Evolutionary conservation across 2,113 vertebrate genomes (phyloP).

Genomic region (Mus musculus): GRCm39 chr12:31493001-31493500

Average conservation of each 20-base stretch:
- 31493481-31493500: background rate
- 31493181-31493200: background rate
- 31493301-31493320: background rate
- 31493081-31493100: background rate
- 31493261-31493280: background rate
- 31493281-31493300: background rate
- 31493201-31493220: background rate
- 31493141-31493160: background rate
- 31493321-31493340: background rate
- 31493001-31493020: background rate
- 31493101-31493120: background rate
- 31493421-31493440: background rate
- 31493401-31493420: background rate
- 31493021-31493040: background rate
- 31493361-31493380: background rate
- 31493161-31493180: background rate
- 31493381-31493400: conserved; percentile 16
- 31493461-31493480: background rate
- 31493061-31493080: background rate
- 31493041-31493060: background rate
- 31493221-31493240: background rate
- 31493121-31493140: background rate
- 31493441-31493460: conserved; percentile 4
- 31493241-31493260: background rate
- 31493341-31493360: background rate